phyloP scores from a whole-genome alignment of 2,888 invertebrate species.

The Trissolcus brochymenae region DNA sequence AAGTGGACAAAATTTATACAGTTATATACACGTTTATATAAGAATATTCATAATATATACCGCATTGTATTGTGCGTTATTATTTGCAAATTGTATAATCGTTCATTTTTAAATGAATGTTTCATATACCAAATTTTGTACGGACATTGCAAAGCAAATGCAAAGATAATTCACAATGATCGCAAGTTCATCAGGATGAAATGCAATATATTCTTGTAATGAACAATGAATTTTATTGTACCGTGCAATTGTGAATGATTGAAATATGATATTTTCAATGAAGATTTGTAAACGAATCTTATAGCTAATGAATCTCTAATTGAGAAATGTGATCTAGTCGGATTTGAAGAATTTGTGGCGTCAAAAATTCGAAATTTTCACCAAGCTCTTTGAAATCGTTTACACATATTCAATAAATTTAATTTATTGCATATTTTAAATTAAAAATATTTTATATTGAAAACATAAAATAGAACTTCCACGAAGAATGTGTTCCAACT shows the following conservation, averaged over 20 bases:
- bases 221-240: slow-evolving; percentile 1
- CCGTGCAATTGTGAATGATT: slow-evolving; percentile 5
- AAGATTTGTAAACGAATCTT: slow-evolving; percentile 21
- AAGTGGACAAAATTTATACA: not conserved
- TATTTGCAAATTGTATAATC: too few relatives aligned
- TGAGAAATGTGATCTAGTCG: slow-evolving; percentile 52
- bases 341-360: slow-evolving; percentile 38
- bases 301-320: slow-evolving; percentile 25
- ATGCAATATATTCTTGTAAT: slow-evolving; percentile 22
- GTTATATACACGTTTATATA: slow-evolving; percentile 21
- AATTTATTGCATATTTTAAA: slow-evolving; percentile 13
- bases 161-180: not conserved
- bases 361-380: slow-evolving; percentile 17
- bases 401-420: slow-evolving; percentile 8
- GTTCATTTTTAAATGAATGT: too few relatives aligned
- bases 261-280: slow-evolving; percentile 14
- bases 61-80: not conserved
- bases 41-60: slow-evolving; percentile 22
- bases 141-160: not conserved
- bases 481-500: not conserved
- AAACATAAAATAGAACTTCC: not conserved
- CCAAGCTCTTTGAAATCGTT: slow-evolving; percentile 38
- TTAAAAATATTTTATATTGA: not conserved
- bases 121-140: not conserved
- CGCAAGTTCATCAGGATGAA: not conserved